Base-by-base conservation (phyloP, 2,888 invertebrate genomes). In the Melanophora roralis region DNA sequence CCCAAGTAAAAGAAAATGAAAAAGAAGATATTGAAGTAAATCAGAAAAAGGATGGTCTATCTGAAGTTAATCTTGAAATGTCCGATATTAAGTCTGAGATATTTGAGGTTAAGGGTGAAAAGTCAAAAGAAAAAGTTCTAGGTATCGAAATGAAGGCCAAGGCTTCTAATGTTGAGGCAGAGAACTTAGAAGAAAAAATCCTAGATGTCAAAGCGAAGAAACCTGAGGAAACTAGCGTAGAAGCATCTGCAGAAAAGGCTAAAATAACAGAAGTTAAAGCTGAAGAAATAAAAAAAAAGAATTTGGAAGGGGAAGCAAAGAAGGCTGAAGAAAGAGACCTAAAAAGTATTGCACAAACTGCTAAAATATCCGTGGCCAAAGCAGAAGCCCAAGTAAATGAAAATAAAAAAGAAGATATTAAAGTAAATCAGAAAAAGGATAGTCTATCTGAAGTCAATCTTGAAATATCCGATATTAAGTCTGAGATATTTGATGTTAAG, bases 271-370 rank as follows among this genome's bases (percentile, higher is more conserved):
- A 83, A 64, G 43, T 34, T 19, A 51, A 62, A 0, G 62, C 77
- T 40, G 72, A 60, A 32, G 57, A 84, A 76, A 82, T 43, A 9
- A 72, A 72, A 51, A 59, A 69, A 47, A 49, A 57, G n/a, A 59
- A 40, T 16, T 11, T 60, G 1, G 69, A 62, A 14, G 23, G 45
- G n/a, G 38, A 82, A 14, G 3, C 34, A 5, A 64, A 77, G 32
- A 43, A 27, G 23, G 43, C 9, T 47, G 7, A 36, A 32, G 65
- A 65, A 51, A 2, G 34, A n/a, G 32, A n/a, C 2, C 11, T 4
- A 16, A 19, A 32, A 53, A 8, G n/a, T 0, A 57, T 43, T 9
- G 55, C 38, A n/a, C 14, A 67, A 21, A 59, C 27, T 27, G 23
- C 45, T 27, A 45, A 47, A 36, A 6, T 55, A 2, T 72, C 72